Evolutionary conservation across 1,140 invertebrate genomes (phyloP).

Genomic region (Hycleus phaleratus): DNA sequence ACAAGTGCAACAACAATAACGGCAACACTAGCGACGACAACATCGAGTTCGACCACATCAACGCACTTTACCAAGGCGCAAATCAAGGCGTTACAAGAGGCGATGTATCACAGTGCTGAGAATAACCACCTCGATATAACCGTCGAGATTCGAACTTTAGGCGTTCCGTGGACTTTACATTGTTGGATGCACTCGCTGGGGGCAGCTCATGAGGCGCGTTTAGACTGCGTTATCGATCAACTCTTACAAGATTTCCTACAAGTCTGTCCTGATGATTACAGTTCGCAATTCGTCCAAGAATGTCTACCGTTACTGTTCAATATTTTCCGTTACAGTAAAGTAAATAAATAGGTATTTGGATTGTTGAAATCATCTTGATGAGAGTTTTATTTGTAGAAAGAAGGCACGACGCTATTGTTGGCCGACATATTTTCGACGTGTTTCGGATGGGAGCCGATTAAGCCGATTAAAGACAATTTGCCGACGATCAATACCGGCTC

Average conservation of each 20-base stretch:
- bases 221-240: constrained; percentile 83
- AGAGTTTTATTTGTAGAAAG: constrained; percentile 55
- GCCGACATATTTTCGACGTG: constrained; percentile 86
- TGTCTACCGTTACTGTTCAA: constrained; percentile 83
- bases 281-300: constrained; percentile 81
- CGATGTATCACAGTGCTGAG: constrained; percentile 87
- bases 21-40: constrained; percentile 19
- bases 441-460: constrained; percentile 79
- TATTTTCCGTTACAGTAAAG: constrained; percentile 84
- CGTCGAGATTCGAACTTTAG: constrained; percentile 70
- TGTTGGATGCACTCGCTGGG: constrained; percentile 87
- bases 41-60: constrained; percentile 22
- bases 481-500: constrained; percentile 48
- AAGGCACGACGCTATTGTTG: constrained; percentile 75
- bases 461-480: constrained; percentile 64
- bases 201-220: constrained; percentile 71
- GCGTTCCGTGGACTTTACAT: constrained; percentile 82
- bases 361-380: too few species aligned
- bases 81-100: constrained; percentile 77
- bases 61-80: constrained; percentile 72
- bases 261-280: constrained; percentile 78
- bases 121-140: constrained; percentile 84
- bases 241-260: constrained; percentile 83
- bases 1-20: background rate
- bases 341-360: constrained; percentile 36